Evolutionary conservation across 2,113 vertebrate genomes (phyloP).

Genomic region (Hemichromis elongatus): DNA sequence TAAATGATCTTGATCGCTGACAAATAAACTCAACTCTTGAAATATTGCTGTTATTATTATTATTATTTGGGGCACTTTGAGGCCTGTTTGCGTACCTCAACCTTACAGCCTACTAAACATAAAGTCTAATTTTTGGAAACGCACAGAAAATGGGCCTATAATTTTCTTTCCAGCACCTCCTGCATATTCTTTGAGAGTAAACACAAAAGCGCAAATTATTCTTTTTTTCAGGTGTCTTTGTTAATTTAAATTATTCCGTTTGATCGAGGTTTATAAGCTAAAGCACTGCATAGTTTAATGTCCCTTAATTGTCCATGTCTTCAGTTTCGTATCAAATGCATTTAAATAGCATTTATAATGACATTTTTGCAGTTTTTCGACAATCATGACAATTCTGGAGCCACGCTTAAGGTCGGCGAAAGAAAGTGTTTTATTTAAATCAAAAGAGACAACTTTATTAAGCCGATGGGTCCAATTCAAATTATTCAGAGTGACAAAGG

Average conservation of each 20-base stretch:
- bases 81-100: not conserved
- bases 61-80: not conserved
- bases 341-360: not conserved
- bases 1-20: not conserved
- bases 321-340: not conserved
- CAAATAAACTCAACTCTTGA: not conserved
- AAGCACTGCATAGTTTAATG: not conserved
- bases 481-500: not conserved
- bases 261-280: not conserved
- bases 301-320: not conserved
- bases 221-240: not conserved
- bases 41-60: not conserved
- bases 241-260: not conserved
- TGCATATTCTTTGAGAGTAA: not conserved
- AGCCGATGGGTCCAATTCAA: not conserved
- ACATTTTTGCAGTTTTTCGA: not conserved
- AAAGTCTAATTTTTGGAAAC: not conserved
- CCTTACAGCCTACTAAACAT: not conserved
- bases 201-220: not conserved
- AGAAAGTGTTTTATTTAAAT: slow-evolving; percentile 7
- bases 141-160: not conserved
- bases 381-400: not conserved
- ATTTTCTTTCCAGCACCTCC: not conserved
- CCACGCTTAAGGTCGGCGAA: not conserved
- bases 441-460: not conserved